phyloP scores from a whole-genome alignment of 1,140 invertebrate species.

The Dendrolimus punctatus region DNA sequence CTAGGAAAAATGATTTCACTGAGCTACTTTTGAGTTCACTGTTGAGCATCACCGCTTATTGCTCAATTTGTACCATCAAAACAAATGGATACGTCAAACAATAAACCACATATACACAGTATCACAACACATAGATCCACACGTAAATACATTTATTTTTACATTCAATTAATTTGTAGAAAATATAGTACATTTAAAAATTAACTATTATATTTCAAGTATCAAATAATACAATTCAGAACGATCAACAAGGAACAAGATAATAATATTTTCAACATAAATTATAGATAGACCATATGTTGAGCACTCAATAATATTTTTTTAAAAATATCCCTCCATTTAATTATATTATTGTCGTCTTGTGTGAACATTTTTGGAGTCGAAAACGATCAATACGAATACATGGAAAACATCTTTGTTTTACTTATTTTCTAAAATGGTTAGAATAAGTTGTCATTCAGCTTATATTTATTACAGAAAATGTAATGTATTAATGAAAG shows the following conservation, averaged over 20 bases:
- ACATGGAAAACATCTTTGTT: too few relatives aligned
- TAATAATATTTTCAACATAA: slow-evolving; percentile 67
- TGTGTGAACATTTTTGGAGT: slow-evolving; percentile 31
- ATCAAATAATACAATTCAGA: slow-evolving; percentile 48
- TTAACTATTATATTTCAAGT: slow-evolving; percentile 41
- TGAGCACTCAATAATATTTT: slow-evolving; percentile 64
- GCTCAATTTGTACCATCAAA: slow-evolving; percentile 59
- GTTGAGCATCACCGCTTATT: slow-evolving; percentile 54
- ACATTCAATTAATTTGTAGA: slow-evolving; percentile 28
- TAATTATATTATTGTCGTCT: slow-evolving; percentile 9
- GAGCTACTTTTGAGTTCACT: slow-evolving; percentile 19
- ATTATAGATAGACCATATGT: slow-evolving; percentile 49
- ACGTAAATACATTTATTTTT: slow-evolving; percentile 48
- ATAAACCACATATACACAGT: slow-evolving; percentile 50
- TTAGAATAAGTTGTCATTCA: too few relatives aligned
- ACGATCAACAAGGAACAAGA: slow-evolving; percentile 58
- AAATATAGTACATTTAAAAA: slow-evolving; percentile 44
- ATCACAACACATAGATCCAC: slow-evolving; percentile 66
- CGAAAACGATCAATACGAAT: background rate
- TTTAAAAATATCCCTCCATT: slow-evolving; percentile 60
- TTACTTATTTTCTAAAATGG: too few relatives aligned
- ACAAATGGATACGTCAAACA: slow-evolving; percentile 45
- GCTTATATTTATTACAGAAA: too few relatives aligned
- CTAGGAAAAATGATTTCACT: background rate
- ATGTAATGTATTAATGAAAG: too few relatives aligned